Conservation (phyloP, 1,140 invertebrate species). For the Trissolcus basalis region DNA sequence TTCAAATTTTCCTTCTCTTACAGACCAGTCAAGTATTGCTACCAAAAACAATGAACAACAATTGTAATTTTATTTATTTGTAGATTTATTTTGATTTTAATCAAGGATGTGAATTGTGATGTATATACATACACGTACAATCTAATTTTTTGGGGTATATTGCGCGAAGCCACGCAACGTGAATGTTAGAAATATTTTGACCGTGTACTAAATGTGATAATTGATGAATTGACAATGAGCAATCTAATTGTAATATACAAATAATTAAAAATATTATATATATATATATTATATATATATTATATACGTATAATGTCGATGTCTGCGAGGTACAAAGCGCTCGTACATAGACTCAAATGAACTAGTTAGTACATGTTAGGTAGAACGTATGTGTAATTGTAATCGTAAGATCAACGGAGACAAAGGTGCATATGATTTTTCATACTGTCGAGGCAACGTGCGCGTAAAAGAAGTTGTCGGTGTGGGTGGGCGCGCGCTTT, state of each 20-base stretch:
- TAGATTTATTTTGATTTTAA: too few species aligned
- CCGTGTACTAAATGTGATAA: constrained; percentile 77
- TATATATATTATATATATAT: constrained; percentile 59
- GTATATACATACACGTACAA: too few species aligned
- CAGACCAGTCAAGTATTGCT: too few species aligned
- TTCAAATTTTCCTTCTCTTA: neutral
- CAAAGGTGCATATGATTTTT: constrained; percentile 27
- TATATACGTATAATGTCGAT: constrained; percentile 67
- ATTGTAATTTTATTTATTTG: too few species aligned
- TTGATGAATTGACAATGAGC: constrained; percentile 76
- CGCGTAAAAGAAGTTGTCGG: constrained; percentile 11
- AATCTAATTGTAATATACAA: constrained; percentile 75
- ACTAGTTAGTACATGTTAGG: constrained; percentile 69
- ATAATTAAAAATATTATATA: constrained; percentile 61
- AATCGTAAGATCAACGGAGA: constrained; percentile 34
- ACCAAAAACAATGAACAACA: too few species aligned
- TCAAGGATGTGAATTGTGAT: too few species aligned
- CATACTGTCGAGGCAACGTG: constrained; percentile 17
- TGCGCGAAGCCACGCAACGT: constrained; percentile 52
- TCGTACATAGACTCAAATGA: constrained; percentile 65
- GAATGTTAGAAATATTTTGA: constrained; percentile 76
- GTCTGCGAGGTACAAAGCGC: constrained; percentile 71
- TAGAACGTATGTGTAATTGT: constrained; percentile 50
- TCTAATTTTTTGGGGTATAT: constrained; percentile 1
- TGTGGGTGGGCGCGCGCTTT: constrained; percentile 17